phyloP scores from a whole-genome alignment of 2,888 invertebrate genomes.

The Epirrhoe alternata region DNA sequence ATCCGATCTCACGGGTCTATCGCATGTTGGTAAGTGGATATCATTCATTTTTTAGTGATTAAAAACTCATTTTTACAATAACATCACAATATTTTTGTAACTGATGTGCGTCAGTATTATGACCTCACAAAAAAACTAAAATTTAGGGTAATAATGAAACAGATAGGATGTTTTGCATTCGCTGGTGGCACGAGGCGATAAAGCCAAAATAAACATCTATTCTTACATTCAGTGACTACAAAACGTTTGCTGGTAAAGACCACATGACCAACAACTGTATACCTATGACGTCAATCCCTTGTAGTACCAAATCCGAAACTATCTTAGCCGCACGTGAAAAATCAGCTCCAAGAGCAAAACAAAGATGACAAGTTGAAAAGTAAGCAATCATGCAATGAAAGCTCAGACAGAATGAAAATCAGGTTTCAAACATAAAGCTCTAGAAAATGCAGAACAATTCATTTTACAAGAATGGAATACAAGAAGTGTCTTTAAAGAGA shows the following conservation, averaged over 20 bases:
- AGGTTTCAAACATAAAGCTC: no score
- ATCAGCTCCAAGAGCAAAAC: slow-evolving; percentile 29
- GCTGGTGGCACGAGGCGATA: slow-evolving; percentile 59
- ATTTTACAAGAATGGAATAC: no score
- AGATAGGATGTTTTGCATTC: slow-evolving; percentile 61
- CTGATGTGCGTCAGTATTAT: slow-evolving; percentile 7
- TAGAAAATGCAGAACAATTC: no score
- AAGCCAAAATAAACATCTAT: slow-evolving; percentile 61
- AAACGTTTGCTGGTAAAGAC: background rate
- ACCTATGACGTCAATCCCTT: slow-evolving; percentile 33
- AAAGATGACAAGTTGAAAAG: background rate
- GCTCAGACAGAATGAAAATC: no score
- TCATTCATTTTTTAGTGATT: slow-evolving; percentile 39
- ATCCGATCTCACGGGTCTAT: slow-evolving; percentile 87
- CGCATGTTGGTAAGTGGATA: slow-evolving; percentile 86
- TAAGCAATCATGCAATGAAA: background rate
- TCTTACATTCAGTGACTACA: slow-evolving; percentile 43
- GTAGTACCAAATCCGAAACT: slow-evolving; percentile 15
- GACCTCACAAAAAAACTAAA: background rate
- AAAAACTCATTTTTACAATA: slow-evolving; percentile 14
- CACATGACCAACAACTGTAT: slow-evolving; percentile 1
- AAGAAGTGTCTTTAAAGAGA: no score
- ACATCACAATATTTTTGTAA: slow-evolving; percentile 8
- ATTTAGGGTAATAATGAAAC: slow-evolving; percentile 34
- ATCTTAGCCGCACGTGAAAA: background rate